A percentile compares a stretch with the other conserved stretches of the same genome.
phyloP scores from a whole-genome alignment of 1,140 invertebrate genomes.

The Drosophila setifemur region DNA sequence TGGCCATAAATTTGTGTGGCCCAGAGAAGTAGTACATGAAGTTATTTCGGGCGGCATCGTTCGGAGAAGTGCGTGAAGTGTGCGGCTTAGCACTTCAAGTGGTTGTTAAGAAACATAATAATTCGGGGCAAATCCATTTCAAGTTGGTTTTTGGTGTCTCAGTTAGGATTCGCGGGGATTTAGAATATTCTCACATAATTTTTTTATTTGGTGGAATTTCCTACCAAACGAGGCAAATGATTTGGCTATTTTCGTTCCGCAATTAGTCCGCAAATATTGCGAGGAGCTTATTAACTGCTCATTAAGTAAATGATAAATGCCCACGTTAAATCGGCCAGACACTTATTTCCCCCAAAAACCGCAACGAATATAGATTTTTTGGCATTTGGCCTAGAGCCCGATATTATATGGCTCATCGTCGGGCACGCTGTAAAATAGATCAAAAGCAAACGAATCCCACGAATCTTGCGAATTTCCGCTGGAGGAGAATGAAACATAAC shows the following conservation, averaged over 20 bases:
- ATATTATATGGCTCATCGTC: constrained; percentile 18
- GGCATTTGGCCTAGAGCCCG: constrained; percentile 44
- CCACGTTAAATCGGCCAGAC: constrained; percentile 34
- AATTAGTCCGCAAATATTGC: constrained; percentile 32
- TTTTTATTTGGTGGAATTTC: no score
- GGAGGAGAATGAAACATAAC: constrained; percentile 5
- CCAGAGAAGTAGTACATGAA: constrained; percentile 50
- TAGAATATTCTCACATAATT: no score
- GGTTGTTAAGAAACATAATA: neutral
- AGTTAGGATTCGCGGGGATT: no score
- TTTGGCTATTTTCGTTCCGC: neutral
- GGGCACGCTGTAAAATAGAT: constrained; percentile 40
- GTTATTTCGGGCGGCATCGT: constrained; percentile 46
- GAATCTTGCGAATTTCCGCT: constrained; percentile 14
- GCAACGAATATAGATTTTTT: constrained; percentile 38
- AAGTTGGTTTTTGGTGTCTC: no score
- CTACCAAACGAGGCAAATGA: no score
- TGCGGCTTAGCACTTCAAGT: constrained; percentile 16
- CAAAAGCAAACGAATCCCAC: constrained; percentile 19
- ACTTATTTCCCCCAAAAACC: constrained; percentile 17
- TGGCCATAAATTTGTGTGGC: constrained; percentile 47
- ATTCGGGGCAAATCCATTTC: neutral
- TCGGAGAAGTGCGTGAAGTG: constrained; percentile 1
- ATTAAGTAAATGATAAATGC: constrained; percentile 56
- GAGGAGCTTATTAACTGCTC: constrained; percentile 35